Evolutionary conservation across 2,888 invertebrate species (phyloP), one percentile per base, ranked within the genome.

Genomic region (Arge pagana): DNA sequence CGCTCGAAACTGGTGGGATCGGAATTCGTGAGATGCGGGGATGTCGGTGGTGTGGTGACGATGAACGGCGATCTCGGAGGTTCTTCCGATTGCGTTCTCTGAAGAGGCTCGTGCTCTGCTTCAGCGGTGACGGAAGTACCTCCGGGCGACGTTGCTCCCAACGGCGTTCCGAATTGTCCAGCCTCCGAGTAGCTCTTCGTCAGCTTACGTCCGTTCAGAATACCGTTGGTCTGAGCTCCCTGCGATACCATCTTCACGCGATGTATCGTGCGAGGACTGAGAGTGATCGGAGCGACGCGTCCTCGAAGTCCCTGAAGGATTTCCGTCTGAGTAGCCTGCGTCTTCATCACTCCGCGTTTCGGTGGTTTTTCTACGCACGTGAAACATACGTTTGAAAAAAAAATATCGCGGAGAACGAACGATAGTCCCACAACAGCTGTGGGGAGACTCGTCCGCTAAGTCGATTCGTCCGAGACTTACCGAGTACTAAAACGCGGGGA

Each of bases 281-380:
- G 77, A 11, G 88, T 87, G 37, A 82, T 76, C 52, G 81, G 81
- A 16, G 72, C 72, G 2, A 76, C 72, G 2, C 72, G 66, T 23
- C 66, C 62, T 1, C 70, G 67, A 56, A 87, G 81, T 64, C 85
- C 82, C 61, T 84, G 82, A 4, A 89, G 86, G 21, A 86, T 83
- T 80, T 94, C 94, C 4, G 88, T 93, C 78, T 95, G 94, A 3
- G 94, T 95, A 11, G 94, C 93, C 78, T 94, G 94, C 1, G 93
- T 93, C 76, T 93, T 89, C 93, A 93, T 93, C 0, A 88, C 87
- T 28, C 88, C 85, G 67, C 90, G 84, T 71, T 92, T 93, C 56
- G 89, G 70, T 43, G 64, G 80, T 74, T 90, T 89, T 78, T 92
- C 92, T 84, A n/a, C n/a, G n/a, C n/a, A n/a, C n/a, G n/a, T n/a